phyloP scores from a whole-genome alignment of 2,888 invertebrate genomes.

The Iselma pallidipennis region DNA sequence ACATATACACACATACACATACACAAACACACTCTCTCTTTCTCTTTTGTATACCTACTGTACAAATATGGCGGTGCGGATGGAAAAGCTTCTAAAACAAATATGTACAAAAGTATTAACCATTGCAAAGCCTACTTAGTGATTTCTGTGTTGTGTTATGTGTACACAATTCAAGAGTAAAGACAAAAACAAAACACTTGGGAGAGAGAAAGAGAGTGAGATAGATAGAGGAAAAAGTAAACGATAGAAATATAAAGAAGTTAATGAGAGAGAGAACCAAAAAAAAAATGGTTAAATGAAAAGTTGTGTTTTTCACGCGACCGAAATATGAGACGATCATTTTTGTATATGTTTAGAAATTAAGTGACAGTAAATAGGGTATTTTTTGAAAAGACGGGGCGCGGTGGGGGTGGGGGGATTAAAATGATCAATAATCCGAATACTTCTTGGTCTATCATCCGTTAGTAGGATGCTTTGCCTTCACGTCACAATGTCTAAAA shows the following conservation, averaged over 20 bases:
- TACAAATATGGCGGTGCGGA: conserved; percentile 48
- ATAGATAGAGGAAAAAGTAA: not conserved
- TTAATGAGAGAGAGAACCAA: not conserved
- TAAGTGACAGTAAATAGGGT: conserved; percentile 2
- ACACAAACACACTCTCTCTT: not conserved
- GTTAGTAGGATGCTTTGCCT: no score
- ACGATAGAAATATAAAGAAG: not conserved
- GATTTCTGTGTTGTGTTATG: conserved; percentile 42
- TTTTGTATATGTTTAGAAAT: no score
- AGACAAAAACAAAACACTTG: not conserved
- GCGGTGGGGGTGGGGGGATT: no score
- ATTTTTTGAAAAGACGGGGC: not conserved
- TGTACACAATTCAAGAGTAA: conserved; percentile 1
- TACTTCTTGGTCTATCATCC: no score
- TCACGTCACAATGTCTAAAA: no score
- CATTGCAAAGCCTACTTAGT: conserved; percentile 44
- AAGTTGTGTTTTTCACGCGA: conserved; percentile 39
- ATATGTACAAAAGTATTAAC: conserved; percentile 54
- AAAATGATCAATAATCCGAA: no score
- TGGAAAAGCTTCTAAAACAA: conserved; percentile 47
- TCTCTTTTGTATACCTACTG: conserved; percentile 20
- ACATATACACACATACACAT: not conserved
- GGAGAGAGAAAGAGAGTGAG: not conserved
- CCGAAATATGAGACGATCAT: not conserved
- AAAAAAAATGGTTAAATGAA: conserved; percentile 45